Conservation (phyloP, 2,888 invertebrate species). For the Drosophila mettleri region DNA sequence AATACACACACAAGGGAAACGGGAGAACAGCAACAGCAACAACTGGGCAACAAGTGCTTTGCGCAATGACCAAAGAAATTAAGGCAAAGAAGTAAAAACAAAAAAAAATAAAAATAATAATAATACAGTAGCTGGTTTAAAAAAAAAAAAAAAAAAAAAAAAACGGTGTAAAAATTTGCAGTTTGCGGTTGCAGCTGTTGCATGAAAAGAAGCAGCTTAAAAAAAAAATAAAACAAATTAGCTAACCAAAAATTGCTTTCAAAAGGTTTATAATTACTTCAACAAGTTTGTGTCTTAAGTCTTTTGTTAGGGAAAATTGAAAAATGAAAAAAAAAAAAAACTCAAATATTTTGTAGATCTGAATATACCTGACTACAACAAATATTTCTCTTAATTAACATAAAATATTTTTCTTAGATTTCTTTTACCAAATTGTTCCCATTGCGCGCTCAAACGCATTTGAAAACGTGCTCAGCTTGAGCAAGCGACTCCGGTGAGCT, state of each 20-base stretch:
- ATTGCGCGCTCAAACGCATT: constrained; percentile 48
- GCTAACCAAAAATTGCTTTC: constrained; percentile 4
- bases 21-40: constrained; percentile 27
- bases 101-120: constrained; percentile 48
- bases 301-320: constrained; percentile 1
- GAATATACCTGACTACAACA: constrained; percentile 7
- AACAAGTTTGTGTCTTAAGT: constrained; percentile 48
- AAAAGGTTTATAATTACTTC: not conserved
- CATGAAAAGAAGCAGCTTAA: not conserved
- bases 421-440: constrained; percentile 54
- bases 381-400: constrained; percentile 60
- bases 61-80: constrained; percentile 73
- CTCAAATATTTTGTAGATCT: constrained; percentile 4
- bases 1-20: constrained; percentile 31
- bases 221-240: constrained; percentile 5
- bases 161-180: constrained; percentile 49
- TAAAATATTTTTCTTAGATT: constrained; percentile 69
- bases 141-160: constrained; percentile 31
- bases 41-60: constrained; percentile 69
- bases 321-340: too few species aligned
- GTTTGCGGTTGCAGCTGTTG: constrained; percentile 36
- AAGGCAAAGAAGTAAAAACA: constrained; percentile 26
- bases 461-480: constrained; percentile 62
- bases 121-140: constrained; percentile 44
- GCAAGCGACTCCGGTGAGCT: constrained; percentile 36